phyloP scores from a whole-genome alignment of 1,140 invertebrate genomes.

The Cryptotermes secundus region DNA sequence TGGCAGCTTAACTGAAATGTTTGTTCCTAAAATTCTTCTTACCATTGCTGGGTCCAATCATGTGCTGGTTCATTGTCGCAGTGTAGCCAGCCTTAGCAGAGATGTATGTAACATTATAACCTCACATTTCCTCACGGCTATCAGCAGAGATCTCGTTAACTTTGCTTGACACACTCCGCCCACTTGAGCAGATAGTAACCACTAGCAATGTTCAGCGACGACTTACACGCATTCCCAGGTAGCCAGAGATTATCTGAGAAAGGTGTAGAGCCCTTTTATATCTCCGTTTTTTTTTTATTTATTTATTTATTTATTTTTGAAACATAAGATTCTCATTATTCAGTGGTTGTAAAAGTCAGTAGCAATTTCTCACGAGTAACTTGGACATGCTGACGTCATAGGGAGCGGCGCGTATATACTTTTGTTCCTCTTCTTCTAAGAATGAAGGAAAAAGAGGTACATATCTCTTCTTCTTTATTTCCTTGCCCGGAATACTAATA shows the following conservation, averaged over 20 bases:
- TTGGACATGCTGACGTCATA: not conserved
- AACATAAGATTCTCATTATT: constrained; percentile 20
- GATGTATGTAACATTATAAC: not conserved
- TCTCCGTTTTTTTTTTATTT: not conserved
- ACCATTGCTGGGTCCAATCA: no score
- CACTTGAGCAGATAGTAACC: not conserved
- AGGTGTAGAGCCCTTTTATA: not conserved
- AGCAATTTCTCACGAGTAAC: not conserved
- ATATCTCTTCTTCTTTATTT: not conserved
- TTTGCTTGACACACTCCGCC: not conserved
- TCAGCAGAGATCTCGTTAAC: not conserved
- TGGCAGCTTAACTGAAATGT: no score
- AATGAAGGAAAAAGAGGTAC: not conserved
- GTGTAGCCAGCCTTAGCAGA: not conserved
- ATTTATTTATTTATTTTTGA: no score
- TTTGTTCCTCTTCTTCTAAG: not conserved
- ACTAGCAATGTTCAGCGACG: not conserved
- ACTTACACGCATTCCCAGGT: not conserved
- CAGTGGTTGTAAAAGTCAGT: not conserved
- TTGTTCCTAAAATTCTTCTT: no score
- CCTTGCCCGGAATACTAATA: not conserved
- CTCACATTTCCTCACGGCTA: not conserved
- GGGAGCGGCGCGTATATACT: not conserved
- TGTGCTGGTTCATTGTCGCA: no score
- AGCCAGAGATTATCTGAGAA: not conserved